Base-by-base conservation (phyloP, 2,797 vertebrate species). In the Aselliscus stoliczkanus region DNA sequence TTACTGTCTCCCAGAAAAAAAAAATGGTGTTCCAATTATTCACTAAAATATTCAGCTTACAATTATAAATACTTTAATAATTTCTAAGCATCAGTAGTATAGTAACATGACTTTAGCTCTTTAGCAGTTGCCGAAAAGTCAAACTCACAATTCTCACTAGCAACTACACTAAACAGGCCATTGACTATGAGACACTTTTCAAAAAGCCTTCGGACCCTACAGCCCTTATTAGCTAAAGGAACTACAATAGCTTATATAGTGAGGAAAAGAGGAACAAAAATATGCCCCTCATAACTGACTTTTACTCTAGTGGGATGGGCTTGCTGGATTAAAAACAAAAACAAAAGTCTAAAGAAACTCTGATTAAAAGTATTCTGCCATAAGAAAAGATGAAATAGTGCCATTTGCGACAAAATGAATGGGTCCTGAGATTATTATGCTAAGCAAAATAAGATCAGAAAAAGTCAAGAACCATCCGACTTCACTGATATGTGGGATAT, bases 21-120 rank as follows among this genome's bases (percentile, higher is more conserved):
- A 27, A 70, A 34, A 42, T 13, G 88, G 25, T 56, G 0, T 34
- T 92, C 37, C 56, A 27, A 39, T 25, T 44, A 39, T 8, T 90
- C n/a, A 81, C 34, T 92, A 97, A 82, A 0, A 2, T 84, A 80
- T 88, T 95, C 12, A 81, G 67, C 65, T 83, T 72, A 47, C 2
- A 85, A 80, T 34, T 91, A 94, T 67, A 88, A 85, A 50, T 60
- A 39, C 21, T 94, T 94, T 64, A 95, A 87, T 81, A 73, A 97
- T 83, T 84, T 84, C 15, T 77, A 1, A 86, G 0, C 31, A 37
- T 84, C 18, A n/a, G 47, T 76, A 88, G 62, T 73, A 27, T 14
- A 42, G 52, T 77, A 69, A 80, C 14, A 83, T 1, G 20, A 15
- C 3, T 20, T 90, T 17, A 88, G 25, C 12, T 86, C 29, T 81